Evolutionary conservation across 2,113 vertebrate genomes (phyloP).

Genomic region (Microtus oregoni): DNA sequence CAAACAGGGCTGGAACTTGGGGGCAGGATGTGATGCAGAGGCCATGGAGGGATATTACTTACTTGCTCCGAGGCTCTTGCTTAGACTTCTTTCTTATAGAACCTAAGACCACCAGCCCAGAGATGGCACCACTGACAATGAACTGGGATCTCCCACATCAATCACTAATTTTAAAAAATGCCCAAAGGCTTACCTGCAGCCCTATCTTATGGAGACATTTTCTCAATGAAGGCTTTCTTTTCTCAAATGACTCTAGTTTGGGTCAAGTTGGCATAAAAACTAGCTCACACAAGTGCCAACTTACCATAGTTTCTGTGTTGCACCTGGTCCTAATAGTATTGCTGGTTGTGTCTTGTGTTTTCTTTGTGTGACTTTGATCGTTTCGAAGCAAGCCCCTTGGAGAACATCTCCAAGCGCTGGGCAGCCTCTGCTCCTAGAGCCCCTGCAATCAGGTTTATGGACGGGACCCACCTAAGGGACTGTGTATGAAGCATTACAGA

Average conservation of each 20-base stretch:
- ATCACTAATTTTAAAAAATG: background rate
- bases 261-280: background rate
- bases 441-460: background rate
- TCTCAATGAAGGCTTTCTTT: background rate
- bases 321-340: background rate
- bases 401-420: background rate
- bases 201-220: background rate
- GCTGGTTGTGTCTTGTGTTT: background rate
- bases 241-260: background rate
- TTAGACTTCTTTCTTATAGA: background rate
- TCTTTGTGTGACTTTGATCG: background rate
- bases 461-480: background rate
- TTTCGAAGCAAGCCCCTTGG: background rate
- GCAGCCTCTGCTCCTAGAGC: background rate
- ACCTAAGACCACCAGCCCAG: background rate
- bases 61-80: background rate
- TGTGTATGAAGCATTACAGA: background rate
- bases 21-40: background rate
- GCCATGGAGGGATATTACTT: too few species aligned
- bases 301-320: background rate
- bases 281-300: background rate
- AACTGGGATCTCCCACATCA: background rate
- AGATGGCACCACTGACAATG: background rate
- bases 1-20: background rate
- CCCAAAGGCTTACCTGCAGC: too few species aligned